Evolutionary conservation across 2,888 invertebrate genomes (phyloP).

Genomic region (Andrena flavipes): DNA sequence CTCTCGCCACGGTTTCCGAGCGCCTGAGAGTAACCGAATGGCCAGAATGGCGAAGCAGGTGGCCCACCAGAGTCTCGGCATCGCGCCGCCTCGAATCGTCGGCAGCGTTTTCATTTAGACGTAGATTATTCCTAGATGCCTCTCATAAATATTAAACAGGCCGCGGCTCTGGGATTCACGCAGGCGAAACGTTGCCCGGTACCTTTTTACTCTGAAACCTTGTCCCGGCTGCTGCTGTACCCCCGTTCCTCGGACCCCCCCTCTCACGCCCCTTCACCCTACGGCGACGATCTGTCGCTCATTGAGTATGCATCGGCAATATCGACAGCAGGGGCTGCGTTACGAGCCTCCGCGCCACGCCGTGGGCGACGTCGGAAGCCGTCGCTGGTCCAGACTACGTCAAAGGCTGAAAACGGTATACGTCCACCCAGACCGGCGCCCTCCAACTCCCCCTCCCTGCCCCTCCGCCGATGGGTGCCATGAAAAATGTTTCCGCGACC

Average conservation of each 20-base stretch:
- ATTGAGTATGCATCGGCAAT: conserved; percentile 80
- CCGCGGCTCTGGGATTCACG: conserved; percentile 63
- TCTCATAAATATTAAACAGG: conserved; percentile 75
- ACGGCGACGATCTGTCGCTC: conserved; percentile 74
- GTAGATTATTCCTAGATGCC: conserved; percentile 72
- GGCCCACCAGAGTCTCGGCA: not conserved
- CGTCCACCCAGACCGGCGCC: not conserved
- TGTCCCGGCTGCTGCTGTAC: conserved; percentile 53
- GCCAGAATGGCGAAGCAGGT: conserved; percentile 8
- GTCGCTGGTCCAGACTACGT: conserved; percentile 51
- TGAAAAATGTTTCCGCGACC: conserved; percentile 48
- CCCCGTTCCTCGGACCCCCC: conserved; percentile 13
- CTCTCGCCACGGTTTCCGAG: not conserved
- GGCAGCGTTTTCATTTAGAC: conserved; percentile 70
- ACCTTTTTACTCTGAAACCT: conserved; percentile 70
- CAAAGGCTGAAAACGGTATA: conserved; percentile 35
- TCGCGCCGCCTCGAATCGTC: conserved; percentile 53
- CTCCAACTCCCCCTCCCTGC: conserved; percentile 7
- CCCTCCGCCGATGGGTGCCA: not conserved
- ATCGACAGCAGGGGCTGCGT: conserved; percentile 74
- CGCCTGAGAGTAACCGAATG: not conserved
- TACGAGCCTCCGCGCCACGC: conserved; percentile 59
- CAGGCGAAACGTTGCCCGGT: conserved; percentile 62
- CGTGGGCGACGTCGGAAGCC: conserved; percentile 70
- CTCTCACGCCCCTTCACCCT: conserved; percentile 49